Evolutionary conservation across 2,888 invertebrate genomes (phyloP), one percentile per base, ranked within the genome.

Genomic region (Hirtodrosophila alboralis): DNA sequence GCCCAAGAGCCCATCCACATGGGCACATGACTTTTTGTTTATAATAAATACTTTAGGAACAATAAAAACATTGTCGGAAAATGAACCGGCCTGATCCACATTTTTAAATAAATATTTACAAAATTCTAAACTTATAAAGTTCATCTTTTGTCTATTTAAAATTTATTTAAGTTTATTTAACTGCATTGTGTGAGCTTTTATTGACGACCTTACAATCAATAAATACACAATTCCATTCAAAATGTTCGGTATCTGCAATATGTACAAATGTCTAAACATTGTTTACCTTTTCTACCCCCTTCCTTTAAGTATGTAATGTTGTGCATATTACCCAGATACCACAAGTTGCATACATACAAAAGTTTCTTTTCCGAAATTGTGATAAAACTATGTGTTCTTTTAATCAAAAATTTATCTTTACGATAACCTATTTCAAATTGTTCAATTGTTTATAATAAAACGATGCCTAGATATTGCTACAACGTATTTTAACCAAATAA

Each of bases 201-300:
- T 26, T 43, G 13, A 1, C 21, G 18, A 6, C 9, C 21, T 40
- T 21, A 34, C 41, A 12, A 30, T 52, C 52, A 41, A 65, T 60
- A 52, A 66, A 53, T 66, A 44, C 53, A 61, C 60, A 40, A 66
- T 44, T 23, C 4, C 37, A 58, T 58, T 45, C 38, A 30, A 14
- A 37, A 27, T 53, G 53, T 1, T 33, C n/a, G 1, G 10, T 12
- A 21, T 28, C 8, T 28, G 28, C 10, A 31, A 1, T 1, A 8
- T 8, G 47, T 8, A 23, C 1, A 5, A 3, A 5, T 13, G 5
- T 26, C 3, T 13, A 4, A 5, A 21, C 8, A 43, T 28, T 41
- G n/a, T 36, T 54, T 30, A 10, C 12, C 18, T 23, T 43, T 34
- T 3, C 4, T n/a, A n/a, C 1, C 8, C 8, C 1, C 10, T 10